Evolutionary conservation across 2,888 invertebrate species (phyloP).

Genomic region (Meiosimyza decipiens): DNA sequence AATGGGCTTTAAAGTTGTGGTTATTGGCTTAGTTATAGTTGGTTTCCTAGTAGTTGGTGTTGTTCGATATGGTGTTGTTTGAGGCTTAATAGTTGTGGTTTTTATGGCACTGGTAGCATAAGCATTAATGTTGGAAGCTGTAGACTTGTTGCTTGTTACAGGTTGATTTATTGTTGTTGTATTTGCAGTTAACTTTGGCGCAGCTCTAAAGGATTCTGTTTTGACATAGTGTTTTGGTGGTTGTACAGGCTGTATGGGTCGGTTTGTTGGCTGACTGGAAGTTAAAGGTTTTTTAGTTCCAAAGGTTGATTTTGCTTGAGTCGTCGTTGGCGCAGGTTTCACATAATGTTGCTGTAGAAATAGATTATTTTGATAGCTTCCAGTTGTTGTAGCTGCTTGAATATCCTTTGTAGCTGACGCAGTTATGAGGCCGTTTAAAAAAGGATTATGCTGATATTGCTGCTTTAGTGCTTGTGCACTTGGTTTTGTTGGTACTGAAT

Average conservation of each 20-base stretch:
- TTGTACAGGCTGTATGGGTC: not conserved
- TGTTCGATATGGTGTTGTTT: not conserved
- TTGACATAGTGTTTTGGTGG: slow-evolving; percentile 13
- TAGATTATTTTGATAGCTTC: slow-evolving; percentile 14
- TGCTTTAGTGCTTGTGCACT: not conserved
- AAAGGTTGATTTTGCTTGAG: not conserved
- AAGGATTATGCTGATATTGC: slow-evolving; percentile 48
- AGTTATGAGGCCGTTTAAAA: slow-evolving; percentile 36
- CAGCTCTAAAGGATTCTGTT: slow-evolving; percentile 22
- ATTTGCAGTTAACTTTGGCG: not conserved
- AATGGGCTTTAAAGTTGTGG: not conserved
- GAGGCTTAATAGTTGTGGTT: slow-evolving; percentile 12
- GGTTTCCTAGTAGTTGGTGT: slow-evolving; percentile 7
- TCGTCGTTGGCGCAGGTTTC: not conserved
- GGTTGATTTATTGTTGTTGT: slow-evolving; percentile 33
- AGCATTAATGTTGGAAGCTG: not conserved
- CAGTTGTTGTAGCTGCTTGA: not conserved
- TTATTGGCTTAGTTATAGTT: slow-evolving; percentile 7
- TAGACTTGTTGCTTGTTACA: slow-evolving; percentile 1
- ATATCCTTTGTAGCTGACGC: not conserved
- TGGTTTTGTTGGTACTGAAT: not conserved
- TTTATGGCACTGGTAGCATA: slow-evolving; percentile 6
- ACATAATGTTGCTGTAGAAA: slow-evolving; percentile 1
- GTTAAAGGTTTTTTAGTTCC: too few species aligned
- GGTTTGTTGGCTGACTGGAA: not conserved